Base-by-base conservation (phyloP, 2,113 vertebrate genomes). In the Mastomys coucha region DNA sequence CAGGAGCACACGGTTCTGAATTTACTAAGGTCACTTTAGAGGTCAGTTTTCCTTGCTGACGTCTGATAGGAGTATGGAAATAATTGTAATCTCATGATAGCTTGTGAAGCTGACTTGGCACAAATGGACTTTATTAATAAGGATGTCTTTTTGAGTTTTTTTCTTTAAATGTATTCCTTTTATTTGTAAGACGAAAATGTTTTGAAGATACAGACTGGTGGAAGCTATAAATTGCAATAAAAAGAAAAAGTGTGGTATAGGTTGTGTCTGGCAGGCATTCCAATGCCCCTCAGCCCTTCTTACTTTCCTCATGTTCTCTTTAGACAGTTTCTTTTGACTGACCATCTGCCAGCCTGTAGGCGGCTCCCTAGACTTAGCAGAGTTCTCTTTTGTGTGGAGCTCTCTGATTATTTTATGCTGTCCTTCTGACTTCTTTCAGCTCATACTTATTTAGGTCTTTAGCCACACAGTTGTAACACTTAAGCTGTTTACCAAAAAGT, bases 361-460 rank as follows among this genome's bases (percentile, higher is more conserved):
- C 58, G 10, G 91, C 67, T 7, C 7, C 0, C 20, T 28, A 58
- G 73, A 36, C 75, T 28, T 36, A 1, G 2, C 20, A 33, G n/a
- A 56, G 58, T 56, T n/a, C 60, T 88, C 42, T 94, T 53, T 49
- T 72, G 42, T 80, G 0, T 42, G 33, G 17, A 72, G 7, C 26
- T 87, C 45, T 88, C 39, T 91, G 88, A 81, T n/a, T 39, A 31
- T 58, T 49, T 14, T 28, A 65, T 39, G 45, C 17, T 87, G 58
- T 69, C 31, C 78, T 78, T 85, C 39, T 85, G 8, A 19, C 17
- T 36, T 93, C 67, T 78, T 36, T 51, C 42, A 81, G 67, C 16
- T 91, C 39, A 24, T 69, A 42, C 49, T 60, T 91, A 28, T 73
- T 90, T 94, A 88, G 58, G 31, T 80, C n/a, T 96, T 87, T 92